Conservation (phyloP, 2,888 invertebrate genomes). For the Anoncus sp. region DNA sequence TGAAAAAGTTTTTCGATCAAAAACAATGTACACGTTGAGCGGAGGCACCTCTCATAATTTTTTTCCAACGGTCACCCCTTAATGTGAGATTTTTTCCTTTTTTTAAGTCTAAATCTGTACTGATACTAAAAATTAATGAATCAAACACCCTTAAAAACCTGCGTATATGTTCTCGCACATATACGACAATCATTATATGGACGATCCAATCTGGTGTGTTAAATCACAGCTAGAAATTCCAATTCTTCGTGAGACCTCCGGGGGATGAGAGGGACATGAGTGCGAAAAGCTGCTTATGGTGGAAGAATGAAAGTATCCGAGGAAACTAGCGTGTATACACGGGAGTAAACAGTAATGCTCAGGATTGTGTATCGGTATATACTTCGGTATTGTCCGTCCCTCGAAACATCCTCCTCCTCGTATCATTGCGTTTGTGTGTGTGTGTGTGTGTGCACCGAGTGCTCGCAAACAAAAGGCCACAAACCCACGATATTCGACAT, state of each 20-base stretch:
- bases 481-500: neutral
- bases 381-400: neutral
- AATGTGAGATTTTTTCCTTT: no score
- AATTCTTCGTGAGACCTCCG: constrained; percentile 1
- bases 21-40: no score
- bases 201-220: neutral
- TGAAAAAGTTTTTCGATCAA: no score
- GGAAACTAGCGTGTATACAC: neutral
- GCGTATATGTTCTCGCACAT: no score
- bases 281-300: constrained; percentile 58
- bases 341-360: constrained; percentile 28
- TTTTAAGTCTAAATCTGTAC: no score
- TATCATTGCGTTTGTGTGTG: no score
- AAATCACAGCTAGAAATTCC: constrained; percentile 2
- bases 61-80: no score
- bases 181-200: neutral
- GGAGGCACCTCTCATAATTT: no score
- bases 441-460: neutral
- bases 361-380: constrained; percentile 23
- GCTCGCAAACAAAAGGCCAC: constrained; percentile 3
- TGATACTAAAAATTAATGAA: no score
- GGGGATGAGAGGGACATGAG: constrained; percentile 50
- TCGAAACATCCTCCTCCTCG: neutral
- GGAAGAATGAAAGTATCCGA: constrained; percentile 14
- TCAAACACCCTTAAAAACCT: no score